These are phyloP conservation scores for Nymphalis c-album DNA, from an alignment of 2,888 invertebrate genomes.

Conservation along the genomic window DNA sequence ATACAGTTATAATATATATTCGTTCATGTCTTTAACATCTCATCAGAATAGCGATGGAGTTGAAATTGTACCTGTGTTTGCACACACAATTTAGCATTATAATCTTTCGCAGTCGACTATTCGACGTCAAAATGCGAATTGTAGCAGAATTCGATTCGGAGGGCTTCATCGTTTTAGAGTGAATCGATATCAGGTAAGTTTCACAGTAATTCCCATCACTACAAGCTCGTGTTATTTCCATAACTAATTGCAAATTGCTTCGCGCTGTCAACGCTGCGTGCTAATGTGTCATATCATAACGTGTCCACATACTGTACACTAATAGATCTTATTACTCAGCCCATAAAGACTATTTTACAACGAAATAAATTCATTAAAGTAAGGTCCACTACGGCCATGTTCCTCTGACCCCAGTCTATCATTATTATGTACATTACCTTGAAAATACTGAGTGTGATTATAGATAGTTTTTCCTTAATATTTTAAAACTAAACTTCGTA, in stretches of 20 bases:
- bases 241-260: constrained; percentile 79
- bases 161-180: not conserved
- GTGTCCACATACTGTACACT: constrained; percentile 1
- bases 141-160: no score
- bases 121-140: no score
- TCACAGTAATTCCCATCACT: constrained; percentile 41
- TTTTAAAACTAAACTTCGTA: not conserved
- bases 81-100: no score
- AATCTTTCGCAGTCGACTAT: no score
- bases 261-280: constrained; percentile 71
- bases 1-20: no score
- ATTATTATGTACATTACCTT: constrained; percentile 33
- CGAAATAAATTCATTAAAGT: constrained; percentile 16
- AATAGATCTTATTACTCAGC: not conserved
- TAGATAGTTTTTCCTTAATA: constrained; percentile 21
- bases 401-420: constrained; percentile 35
- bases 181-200: not conserved
- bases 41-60: no score
- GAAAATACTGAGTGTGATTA: constrained; percentile 33
- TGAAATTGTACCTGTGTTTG: no score
- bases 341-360: constrained; percentile 24
- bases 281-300: constrained; percentile 75
- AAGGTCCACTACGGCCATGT: constrained; percentile 25
- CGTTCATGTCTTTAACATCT: no score
- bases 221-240: constrained; percentile 67